These are phyloP conservation scores for Lytechinus pictus DNA, from an alignment of 35 echinoderm and acorn worm genomes.

Conservation along the genomic window DNA sequence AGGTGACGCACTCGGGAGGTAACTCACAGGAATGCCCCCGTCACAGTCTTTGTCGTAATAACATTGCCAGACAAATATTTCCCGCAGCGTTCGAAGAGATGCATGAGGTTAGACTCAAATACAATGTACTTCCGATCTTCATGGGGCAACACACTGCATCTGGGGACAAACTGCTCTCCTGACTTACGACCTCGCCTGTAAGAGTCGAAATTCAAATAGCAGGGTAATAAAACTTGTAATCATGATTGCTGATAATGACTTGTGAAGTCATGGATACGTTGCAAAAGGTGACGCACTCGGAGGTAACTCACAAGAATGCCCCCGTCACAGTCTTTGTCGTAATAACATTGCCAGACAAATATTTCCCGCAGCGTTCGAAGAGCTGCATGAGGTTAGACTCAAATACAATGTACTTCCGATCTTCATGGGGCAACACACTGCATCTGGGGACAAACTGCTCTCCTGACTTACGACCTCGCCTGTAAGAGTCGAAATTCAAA, in stretches of 20 bases:
- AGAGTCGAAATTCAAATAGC: no score
- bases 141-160: not conserved
- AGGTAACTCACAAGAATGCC: conserved; percentile 37
- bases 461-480: no score
- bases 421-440: conserved; percentile 19
- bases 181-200: no score
- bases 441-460: not conserved
- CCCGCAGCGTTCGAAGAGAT: conserved; percentile 56
- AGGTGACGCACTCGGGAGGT: conserved; percentile 56
- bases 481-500: no score
- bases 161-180: no score
- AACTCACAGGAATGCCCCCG: conserved; percentile 44
- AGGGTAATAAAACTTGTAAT: no score
- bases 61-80: no score
- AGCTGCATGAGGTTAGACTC: conserved; percentile 46
- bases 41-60: not conserved
- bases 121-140: conserved; percentile 67
- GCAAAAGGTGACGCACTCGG: conserved; percentile 52
- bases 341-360: not conserved
- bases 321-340: conserved; percentile 29
- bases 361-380: conserved; percentile 56
- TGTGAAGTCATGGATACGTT: not conserved
- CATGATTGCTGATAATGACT: no score
- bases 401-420: conserved; percentile 71
- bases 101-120: conserved; percentile 55